Base-by-base conservation (phyloP, 2,113 vertebrate genomes). In the Percina caprodes region DNA sequence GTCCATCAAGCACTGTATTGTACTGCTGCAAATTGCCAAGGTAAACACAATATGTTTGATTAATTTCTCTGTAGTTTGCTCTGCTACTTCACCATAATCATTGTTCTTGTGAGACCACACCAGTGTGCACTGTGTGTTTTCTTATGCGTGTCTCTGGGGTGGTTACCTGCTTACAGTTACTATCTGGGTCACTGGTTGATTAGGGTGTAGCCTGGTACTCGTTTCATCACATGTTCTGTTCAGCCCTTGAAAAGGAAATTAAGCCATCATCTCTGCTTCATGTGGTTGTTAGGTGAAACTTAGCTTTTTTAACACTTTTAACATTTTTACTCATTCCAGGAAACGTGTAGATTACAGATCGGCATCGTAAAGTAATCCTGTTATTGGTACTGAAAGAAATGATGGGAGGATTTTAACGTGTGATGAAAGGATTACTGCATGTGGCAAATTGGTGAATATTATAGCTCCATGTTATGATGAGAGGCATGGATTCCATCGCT, bases 1-100 rank as follows among this genome's bases (percentile, higher is more conserved):
- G 90, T 99, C 98, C 94, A 99, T 99, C 96, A 99, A 99, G 94
- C 98, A 99, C 94, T 99, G 98, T 95, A 99, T 99, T 92, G 98
- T 99, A 90, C 96, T 99, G 91, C 97, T 99, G 91, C 98, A 99
- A 93, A 99, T 99, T 91, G 98, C 98, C 94, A 99, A 99, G 97
- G 98, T 99, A 97, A 97, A 94, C 90, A 13, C 39, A 14, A 21
- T 9, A n/a, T 23, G 55, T 62, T 21, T 26, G 35, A 15, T 26
- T 77, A 21, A 1, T 11, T 5, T 76, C 23, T 55, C 30, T 74
- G 48, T 71, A 58, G 9, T 70, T n/a, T 51, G 16, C 2, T 13
- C 42, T 87, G 35, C 24, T 69, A 42, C 81, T 80, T 80, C 66
- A 52, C 65, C 56, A 30, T 74, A 49, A 42, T 49, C 69, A 73